Evolutionary conservation across 1,140 invertebrate species (phyloP), one percentile per base, ranked within the genome.

Genomic region (Saxidomus purpurata): DNA sequence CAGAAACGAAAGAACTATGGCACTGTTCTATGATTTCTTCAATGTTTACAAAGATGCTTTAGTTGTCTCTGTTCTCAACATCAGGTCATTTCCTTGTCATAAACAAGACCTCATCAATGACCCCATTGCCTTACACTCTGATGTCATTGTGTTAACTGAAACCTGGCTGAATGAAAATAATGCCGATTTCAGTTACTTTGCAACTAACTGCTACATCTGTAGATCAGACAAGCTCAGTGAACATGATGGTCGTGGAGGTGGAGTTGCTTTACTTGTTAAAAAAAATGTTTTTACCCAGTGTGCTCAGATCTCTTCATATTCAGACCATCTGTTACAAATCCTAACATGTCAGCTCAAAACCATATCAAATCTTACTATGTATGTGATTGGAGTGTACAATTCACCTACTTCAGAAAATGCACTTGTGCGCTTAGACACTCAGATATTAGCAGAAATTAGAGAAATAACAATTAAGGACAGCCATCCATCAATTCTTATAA

Each of bases 91-190:
- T 83, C 55, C 40, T n/a, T 47, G 55, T 22, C 86, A 87, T 47
- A 67, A 74, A 63, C 11, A 15, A 28, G 76, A 69, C 71, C 25
- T 87, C 40, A 34, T 80, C 8, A 31, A n/a, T 40, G 86, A 87
- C 49, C 85, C 85, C 19, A 55, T 40, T 43, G 22, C 17, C 28
- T 25, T 19, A 43, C 52, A n/a, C 31, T 63, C 74, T 34, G 55
- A 80, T 80, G 28, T 87, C 0, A 80, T 79, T 87, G 59, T 87
- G 4, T 38, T 87, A 22, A 87, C 74, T 28, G 86, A 87, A 67
- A 80, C 86, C 63, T 87, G 86, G 86, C 76, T 79, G 28, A 43
- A 25, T 40, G 36, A 52, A n/a, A 77, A 59, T n/a, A 86, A 76
- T 59, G 38, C 67, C 59, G 43, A 61, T 34, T 76, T 59, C 84